Base-by-base conservation (phyloP, 2,888 invertebrate genomes). In the Cepaea hortensis region DNA sequence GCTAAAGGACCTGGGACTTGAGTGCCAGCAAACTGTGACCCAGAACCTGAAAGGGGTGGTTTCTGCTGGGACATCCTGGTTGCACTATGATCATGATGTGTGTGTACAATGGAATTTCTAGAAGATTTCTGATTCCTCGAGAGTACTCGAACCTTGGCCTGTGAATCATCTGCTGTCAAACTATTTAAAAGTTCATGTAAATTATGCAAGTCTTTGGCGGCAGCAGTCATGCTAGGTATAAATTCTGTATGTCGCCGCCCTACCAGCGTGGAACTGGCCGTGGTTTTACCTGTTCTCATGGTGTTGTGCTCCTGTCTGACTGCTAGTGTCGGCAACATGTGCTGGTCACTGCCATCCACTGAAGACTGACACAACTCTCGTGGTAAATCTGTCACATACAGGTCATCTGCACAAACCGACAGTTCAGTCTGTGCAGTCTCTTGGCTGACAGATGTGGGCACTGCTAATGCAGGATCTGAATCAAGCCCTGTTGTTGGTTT, bases 171-270 rank as follows among this genome's bases (percentile, higher is more conserved):
- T 23, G 50, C 62, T 55, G 84, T 84, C 35, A 87, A 79, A 80
- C 62, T 84, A 65, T 87, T 73, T 48, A 87, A 77, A 23, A 87
- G 70, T 76, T 83, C 84, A n/a, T 84, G 48, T 50, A 80, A 50
- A 72, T 84, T 77, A n/a, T 70, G 68, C 35, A 73, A 65, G 18
- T 86, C 86, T 6, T 75, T 13, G n/a, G 68, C 73, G n/a, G 76
- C 18, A 23, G 87, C 73, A 35, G 61, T 72, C 3, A 80, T 81
- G 15, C 87, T 87, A 6, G 88, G 88, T 3, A 87, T 87, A 73
- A 85, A 79, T 48, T 88, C 87, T 46, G 86, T 77, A 50, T 85
- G 73, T 3, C 88, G 68, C 6, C 87, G 72, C 13, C 61, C 83
- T 0, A 88, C 86, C 18, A 85, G 75, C 2, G 88, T 87, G 46